A percentile compares a stretch with the other conserved stretches of the same genome.
Evolutionary conservation across 92 coral and sea anemone genomes (phyloP).

Genomic region (Chrysogorgia sp.): DNA sequence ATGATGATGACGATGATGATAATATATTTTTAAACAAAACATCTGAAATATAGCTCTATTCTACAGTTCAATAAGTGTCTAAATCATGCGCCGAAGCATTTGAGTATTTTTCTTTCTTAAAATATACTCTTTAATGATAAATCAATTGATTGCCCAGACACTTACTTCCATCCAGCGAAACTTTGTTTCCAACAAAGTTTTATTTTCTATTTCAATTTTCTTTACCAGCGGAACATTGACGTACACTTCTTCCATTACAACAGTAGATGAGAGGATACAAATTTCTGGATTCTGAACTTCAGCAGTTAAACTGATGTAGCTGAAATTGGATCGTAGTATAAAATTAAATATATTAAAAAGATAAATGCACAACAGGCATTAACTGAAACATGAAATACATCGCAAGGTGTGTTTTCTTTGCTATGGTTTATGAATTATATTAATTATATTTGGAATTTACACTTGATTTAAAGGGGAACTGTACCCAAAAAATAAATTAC

Average conservation of each 20-base stretch:
- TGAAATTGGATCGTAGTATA: constrained; percentile 37
- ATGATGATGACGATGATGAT: background rate
- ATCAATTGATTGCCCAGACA: background rate
- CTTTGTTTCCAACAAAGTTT: constrained; percentile 69
- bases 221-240: constrained; percentile 86
- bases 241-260: constrained; percentile 87
- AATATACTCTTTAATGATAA: no score
- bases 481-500: no score
- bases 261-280: constrained; percentile 77
- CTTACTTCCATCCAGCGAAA: constrained; percentile 85
- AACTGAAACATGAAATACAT: background rate
- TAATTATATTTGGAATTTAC: background rate
- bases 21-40: no score
- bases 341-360: background rate
- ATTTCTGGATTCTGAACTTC: constrained; percentile 93
- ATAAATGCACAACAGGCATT: background rate
- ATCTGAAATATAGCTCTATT: no score
- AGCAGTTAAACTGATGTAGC: constrained; percentile 79
- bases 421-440: no score
- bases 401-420: no score
- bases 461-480: no score
- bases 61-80: no score
- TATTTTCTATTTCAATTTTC: constrained; percentile 83
- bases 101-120: no score
- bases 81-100: no score